phyloP scores from a whole-genome alignment of 2,888 invertebrate genomes.

The Drosophila leonis region DNA sequence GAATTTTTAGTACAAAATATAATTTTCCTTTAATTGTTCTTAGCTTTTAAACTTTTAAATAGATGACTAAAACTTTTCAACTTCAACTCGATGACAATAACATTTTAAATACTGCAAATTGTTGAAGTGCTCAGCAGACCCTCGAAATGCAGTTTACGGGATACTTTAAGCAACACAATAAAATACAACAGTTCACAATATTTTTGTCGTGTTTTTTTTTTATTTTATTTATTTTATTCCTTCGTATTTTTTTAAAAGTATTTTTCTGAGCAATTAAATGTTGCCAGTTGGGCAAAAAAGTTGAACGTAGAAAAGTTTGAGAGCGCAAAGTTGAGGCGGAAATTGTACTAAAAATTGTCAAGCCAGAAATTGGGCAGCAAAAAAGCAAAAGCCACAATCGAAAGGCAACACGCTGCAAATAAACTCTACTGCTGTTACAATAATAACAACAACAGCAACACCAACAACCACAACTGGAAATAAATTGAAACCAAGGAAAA shows the following conservation, averaged over 20 bases:
- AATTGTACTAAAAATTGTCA: constrained; percentile 59
- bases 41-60: constrained; percentile 3
- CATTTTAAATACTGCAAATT: constrained; percentile 61
- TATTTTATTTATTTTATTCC: constrained; percentile 13
- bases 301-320: constrained; percentile 69
- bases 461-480: constrained; percentile 54
- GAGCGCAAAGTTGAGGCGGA: constrained; percentile 59
- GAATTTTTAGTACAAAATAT: not conserved
- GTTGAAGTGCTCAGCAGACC: constrained; percentile 53
- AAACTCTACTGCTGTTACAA: constrained; percentile 19
- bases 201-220: constrained; percentile 51
- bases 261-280: constrained; percentile 83
- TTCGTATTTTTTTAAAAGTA: constrained; percentile 48
- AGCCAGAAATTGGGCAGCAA: constrained; percentile 42
- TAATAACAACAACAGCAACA: constrained; percentile 24
- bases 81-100: constrained; percentile 59
- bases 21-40: not conserved
- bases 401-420: constrained; percentile 43
- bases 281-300: constrained; percentile 73
- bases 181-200: constrained; percentile 75
- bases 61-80: constrained; percentile 39
- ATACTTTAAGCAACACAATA: constrained; percentile 59
- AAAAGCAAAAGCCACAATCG: constrained; percentile 47
- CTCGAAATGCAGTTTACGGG: constrained; percentile 31
- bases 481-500: constrained; percentile 61